Conservation (phyloP, 2,113 vertebrate species). For the Petaurus breviceps region DNA sequence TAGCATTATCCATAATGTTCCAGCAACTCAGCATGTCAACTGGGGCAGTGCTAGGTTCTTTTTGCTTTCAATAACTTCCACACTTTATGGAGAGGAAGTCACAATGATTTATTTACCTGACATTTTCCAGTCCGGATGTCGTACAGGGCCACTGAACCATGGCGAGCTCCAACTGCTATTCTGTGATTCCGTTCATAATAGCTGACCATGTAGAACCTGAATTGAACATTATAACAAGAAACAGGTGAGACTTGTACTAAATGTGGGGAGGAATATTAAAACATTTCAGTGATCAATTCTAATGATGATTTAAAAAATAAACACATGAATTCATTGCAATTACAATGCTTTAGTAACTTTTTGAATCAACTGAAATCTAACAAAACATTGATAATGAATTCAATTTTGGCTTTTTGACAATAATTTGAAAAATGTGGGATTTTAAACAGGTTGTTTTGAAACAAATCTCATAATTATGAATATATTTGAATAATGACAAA, state of each 20-base stretch:
- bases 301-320: not conserved
- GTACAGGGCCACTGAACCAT: slow-evolving; percentile 95
- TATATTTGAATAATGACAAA: accelerated
- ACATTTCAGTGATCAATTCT: not conserved
- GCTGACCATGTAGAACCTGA: slow-evolving; percentile 98
- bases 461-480: not conserved
- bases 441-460: slow-evolving; percentile 10
- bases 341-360: slow-evolving; percentile 8
- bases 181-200: slow-evolving; percentile 97
- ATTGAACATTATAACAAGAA: slow-evolving; percentile 50
- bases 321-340: not conserved
- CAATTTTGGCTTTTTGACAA: not conserved
- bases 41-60: slow-evolving; percentile 63
- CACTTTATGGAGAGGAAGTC: slow-evolving; percentile 70
- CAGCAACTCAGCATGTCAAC: slow-evolving; percentile 74
- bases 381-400: not conserved
- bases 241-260: slow-evolving; percentile 54
- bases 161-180: slow-evolving; percentile 94
- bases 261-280: accelerated
- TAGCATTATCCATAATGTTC: slow-evolving; percentile 77
- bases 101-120: slow-evolving; percentile 88
- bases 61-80: slow-evolving; percentile 71
- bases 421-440: not conserved
- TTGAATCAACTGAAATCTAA: not conserved
- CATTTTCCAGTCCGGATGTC: slow-evolving; percentile 98